phyloP scores from a whole-genome alignment of 2,797 vertebrate species.

The Melopsittacus undulatus region DNA sequence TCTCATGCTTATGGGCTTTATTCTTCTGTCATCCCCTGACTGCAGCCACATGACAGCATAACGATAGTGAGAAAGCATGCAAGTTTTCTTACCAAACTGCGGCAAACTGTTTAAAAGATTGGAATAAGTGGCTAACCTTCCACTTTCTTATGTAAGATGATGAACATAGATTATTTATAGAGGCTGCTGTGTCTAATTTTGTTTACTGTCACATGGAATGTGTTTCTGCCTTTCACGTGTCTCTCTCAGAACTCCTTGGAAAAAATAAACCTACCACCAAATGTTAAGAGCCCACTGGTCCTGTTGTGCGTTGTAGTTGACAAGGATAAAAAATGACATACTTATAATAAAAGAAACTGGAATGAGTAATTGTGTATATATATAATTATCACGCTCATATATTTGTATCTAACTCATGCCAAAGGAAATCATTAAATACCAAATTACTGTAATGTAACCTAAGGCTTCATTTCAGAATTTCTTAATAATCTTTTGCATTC shows the following conservation, averaged over 20 bases:
- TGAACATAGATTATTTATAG: slow-evolving; percentile 55
- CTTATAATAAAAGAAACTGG: slow-evolving; percentile 17
- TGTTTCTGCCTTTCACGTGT: slow-evolving; percentile 14
- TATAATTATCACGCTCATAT: neutral
- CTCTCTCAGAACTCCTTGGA: slow-evolving; percentile 22
- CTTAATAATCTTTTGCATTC: neutral
- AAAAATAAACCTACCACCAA: slow-evolving; percentile 7
- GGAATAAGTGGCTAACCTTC: slow-evolving; percentile 48
- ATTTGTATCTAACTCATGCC: slow-evolving; percentile 6
- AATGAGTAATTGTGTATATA: slow-evolving; percentile 21
- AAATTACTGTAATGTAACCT: neutral
- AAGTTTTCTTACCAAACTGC: slow-evolving; percentile 58
- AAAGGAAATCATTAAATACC: slow-evolving; percentile 33
- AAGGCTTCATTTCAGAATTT: slow-evolving; percentile 4
- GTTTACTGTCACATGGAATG: slow-evolving; percentile 54
- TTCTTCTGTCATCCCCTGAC: neutral
- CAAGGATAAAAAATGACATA: slow-evolving; percentile 37
- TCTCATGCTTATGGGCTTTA: slow-evolving; percentile 30
- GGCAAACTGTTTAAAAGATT: slow-evolving; percentile 49
- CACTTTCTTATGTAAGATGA: slow-evolving; percentile 55
- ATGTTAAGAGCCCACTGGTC: slow-evolving; percentile 4
- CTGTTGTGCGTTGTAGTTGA: neutral
- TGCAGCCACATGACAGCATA: neutral
- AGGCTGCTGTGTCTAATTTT: slow-evolving; percentile 42
- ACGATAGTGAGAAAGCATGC: neutral